Evolutionary conservation across 2,113 vertebrate genomes (phyloP).

Genomic region (Ondatra zibethicus): DNA sequence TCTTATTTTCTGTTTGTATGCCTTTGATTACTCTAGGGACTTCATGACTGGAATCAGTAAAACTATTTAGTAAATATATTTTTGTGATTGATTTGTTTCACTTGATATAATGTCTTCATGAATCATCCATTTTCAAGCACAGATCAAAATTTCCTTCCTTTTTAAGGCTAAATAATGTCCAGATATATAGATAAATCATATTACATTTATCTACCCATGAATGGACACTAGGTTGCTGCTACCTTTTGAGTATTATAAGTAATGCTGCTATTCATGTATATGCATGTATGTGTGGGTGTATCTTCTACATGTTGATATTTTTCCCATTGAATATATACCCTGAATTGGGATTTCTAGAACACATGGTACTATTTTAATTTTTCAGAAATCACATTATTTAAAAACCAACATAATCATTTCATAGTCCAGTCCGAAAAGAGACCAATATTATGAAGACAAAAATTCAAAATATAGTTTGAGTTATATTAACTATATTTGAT

Average conservation of each 20-base stretch:
- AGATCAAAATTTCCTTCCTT: not conserved
- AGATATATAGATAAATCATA: not conserved
- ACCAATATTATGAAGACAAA: not conserved
- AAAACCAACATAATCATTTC: not conserved
- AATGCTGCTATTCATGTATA: not conserved
- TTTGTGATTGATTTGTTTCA: constrained; percentile 7
- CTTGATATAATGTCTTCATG: not conserved
- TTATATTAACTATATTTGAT: not conserved
- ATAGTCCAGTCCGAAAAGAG: not conserved
- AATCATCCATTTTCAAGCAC: not conserved
- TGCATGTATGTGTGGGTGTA: not conserved
- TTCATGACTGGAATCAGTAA: not conserved
- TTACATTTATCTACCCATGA: not conserved
- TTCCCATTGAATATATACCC: not conserved
- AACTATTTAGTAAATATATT: not conserved
- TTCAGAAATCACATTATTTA: not conserved
- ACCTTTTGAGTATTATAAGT: not conserved
- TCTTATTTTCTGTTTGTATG: not conserved
- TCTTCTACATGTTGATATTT: not conserved
- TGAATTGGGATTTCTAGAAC: not conserved
- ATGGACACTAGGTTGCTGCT: not conserved
- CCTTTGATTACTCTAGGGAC: not conserved
- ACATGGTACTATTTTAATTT: not conserved
- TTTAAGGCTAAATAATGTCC: not conserved
- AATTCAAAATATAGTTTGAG: not conserved